Evolutionary conservation across 2,113 vertebrate genomes (phyloP), one percentile per base, ranked within the genome.

Genomic region (Paedocypris sp.): DNA sequence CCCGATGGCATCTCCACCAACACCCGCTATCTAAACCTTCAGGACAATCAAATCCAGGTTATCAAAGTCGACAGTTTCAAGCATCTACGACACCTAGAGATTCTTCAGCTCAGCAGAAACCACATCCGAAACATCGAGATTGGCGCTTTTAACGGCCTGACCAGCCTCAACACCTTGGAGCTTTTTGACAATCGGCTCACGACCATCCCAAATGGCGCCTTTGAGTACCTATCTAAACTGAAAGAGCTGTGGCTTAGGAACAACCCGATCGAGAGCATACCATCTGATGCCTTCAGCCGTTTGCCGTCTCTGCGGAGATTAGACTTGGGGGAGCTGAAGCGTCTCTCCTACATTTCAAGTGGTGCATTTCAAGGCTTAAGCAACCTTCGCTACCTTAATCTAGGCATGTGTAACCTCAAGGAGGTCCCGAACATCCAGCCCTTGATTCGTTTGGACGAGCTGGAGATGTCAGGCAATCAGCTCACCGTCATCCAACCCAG

Each of bases 41-140:
- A 86, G 73, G 84, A 86, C 69, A 86, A 86, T 74, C 81, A 82
- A 45, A 86, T 86, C 62, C 83, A 85, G 69, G 82, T 85, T 43
- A 86, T 86, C 66, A 86, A 86, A 64, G 81, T 86, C 66, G 84
- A 86, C 79, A 86, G 84, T 73, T 86, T 86, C 65, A 86, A 86
- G 69, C 84, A 86, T 31, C 69, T 86, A 68, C 81, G 81, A 28
- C 84, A 86, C 49, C 75, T 86, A 64, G 83, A 86, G 65, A 85
- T 86, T 66, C 78, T 86, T 46, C 84, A 86, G 46, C 74, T 86
- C 28, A 86, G 84, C 73, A 85, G 84, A 68, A 86, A 86, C 50
- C 82, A 86, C 52, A 85, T 86, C 9, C 83, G 84, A 66, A 86
- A 69, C 78, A 86, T 86, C 22, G 84, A 86, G 76, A 83, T 86